phyloP scores from a whole-genome alignment of 2,797 vertebrate genomes.

The Siniperca scherzeri region DNA sequence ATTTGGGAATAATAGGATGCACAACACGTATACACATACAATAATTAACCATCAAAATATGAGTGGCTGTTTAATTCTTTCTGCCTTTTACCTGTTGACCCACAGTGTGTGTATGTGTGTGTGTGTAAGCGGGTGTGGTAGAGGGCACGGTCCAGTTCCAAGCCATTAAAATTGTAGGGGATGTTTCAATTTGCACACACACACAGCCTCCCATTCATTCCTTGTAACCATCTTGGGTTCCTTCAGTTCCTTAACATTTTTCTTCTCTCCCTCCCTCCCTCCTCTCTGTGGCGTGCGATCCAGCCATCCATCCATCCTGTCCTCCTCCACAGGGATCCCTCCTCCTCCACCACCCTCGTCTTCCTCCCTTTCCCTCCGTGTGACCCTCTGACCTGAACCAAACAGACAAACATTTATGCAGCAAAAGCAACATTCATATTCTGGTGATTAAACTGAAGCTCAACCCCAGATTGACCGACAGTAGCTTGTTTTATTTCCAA shows the following conservation, averaged over 20 bases:
- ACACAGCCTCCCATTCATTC: slow-evolving; percentile 49
- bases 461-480: background rate
- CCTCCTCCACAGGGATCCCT: slow-evolving; percentile 72
- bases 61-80: background rate
- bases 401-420: slow-evolving; percentile 60
- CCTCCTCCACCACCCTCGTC: slow-evolving; percentile 36
- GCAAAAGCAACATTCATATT: slow-evolving; percentile 47
- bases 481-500: slow-evolving; percentile 13
- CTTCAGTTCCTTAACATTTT: slow-evolving; percentile 47
- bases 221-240: slow-evolving; percentile 50
- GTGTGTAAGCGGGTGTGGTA: slow-evolving; percentile 13
- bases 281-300: slow-evolving; percentile 63
- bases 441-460: slow-evolving; percentile 17
- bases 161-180: slow-evolving; percentile 45
- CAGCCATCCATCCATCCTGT: slow-evolving; percentile 72
- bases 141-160: slow-evolving; percentile 39
- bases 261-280: slow-evolving; percentile 50
- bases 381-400: slow-evolving; percentile 65
- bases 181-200: slow-evolving; percentile 51
- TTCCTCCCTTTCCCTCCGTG: slow-evolving; percentile 66
- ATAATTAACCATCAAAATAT: background rate
- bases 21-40: slow-evolving; percentile 3
- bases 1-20: background rate
- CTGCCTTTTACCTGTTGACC: slow-evolving; percentile 13
- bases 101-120: background rate